These are phyloP conservation scores for Cervus canadensis DNA, from an alignment of 2,113 vertebrate species.

Conservation along the genomic window DNA sequence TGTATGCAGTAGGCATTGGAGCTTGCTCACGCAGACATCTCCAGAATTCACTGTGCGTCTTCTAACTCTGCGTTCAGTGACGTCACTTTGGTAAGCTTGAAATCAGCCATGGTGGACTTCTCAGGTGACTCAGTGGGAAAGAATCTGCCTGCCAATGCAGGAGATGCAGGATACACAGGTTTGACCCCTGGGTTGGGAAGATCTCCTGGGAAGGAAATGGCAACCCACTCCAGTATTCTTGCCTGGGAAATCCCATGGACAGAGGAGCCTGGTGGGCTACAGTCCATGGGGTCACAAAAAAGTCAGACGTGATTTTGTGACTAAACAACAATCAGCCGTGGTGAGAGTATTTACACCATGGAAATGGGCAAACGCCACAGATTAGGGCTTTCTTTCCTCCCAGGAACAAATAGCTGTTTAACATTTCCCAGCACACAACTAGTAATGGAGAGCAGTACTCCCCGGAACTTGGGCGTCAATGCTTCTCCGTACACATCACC, in stretches of 20 bases:
- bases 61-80: not conserved
- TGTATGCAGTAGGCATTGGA: too few species aligned
- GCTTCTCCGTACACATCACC: not conserved
- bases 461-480: not conserved
- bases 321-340: not conserved
- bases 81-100: not conserved
- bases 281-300: not conserved
- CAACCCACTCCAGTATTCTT: not conserved
- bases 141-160: not conserved
- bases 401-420: not conserved
- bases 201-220: not conserved
- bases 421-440: not conserved
- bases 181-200: not conserved
- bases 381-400: not conserved
- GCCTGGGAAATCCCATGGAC: not conserved
- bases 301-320: not conserved
- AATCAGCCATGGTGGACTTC: not conserved
- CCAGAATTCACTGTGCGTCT: not conserved
- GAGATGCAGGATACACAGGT: not conserved
- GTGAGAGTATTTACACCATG: not conserved
- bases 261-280: not conserved
- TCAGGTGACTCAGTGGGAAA: not conserved
- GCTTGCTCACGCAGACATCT: rapidly evolving
- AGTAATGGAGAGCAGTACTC: too few species aligned
- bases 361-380: not conserved